phyloP scores from a whole-genome alignment of 2,797 vertebrate genomes.

The Oryzias dopingdopingensis region DNA sequence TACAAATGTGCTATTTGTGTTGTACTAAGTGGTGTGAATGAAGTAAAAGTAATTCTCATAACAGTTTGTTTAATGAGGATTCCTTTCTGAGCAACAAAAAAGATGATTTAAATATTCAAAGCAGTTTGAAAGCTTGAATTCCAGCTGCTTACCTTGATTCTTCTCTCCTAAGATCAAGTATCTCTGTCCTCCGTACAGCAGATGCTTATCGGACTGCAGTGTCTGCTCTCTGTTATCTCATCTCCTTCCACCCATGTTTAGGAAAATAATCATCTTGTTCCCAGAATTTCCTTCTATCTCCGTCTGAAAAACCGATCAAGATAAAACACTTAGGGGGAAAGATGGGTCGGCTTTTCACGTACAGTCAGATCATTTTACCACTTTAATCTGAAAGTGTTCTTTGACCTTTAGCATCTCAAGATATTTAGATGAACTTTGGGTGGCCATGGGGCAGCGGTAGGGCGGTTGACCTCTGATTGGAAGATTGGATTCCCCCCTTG shows the following conservation, averaged over 20 bases:
- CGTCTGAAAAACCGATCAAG: constrained; percentile 22
- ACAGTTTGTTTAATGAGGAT: background rate
- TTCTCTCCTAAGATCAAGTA: constrained; percentile 18
- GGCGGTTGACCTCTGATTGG: too few relatives aligned
- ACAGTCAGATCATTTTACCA: constrained; percentile 19
- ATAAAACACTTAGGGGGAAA: constrained; percentile 39
- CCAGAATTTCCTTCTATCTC: constrained; percentile 59
- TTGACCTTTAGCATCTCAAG: too few relatives aligned
- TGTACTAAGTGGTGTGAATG: too few relatives aligned
- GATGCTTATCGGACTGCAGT: constrained; percentile 46
- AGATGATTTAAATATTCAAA: background rate
- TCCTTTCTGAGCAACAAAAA: background rate
- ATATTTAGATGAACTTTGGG: too few relatives aligned
- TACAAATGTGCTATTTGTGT: too few relatives aligned
- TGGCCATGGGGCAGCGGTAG: too few relatives aligned
- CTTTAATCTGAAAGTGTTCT: too few relatives aligned
- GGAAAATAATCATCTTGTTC: constrained; percentile 41
- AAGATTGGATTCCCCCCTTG: too few relatives aligned
- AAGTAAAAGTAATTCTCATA: background rate
- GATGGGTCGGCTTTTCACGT: constrained; percentile 1
- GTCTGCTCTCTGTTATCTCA: constrained; percentile 46
- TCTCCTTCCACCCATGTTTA: constrained; percentile 41
- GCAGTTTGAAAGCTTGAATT: constrained; percentile 4
- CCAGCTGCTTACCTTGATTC: constrained; percentile 24
- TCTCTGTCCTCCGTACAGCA: constrained; percentile 13